Base-by-base conservation (phyloP, 2,888 invertebrate species). In the Parascotia fuliginaria region DNA sequence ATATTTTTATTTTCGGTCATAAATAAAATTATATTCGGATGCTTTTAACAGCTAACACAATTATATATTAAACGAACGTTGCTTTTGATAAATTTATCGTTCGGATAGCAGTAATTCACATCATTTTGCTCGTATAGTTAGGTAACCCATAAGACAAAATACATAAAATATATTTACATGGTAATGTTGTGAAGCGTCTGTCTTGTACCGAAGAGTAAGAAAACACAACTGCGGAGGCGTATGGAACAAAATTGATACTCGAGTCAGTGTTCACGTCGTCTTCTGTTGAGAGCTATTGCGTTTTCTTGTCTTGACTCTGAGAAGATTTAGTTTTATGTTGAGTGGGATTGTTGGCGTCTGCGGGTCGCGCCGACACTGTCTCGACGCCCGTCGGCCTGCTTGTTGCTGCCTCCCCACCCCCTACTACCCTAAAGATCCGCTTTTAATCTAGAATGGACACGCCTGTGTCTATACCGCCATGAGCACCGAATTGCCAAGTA, bases 241-340 rank as follows among this genome's bases (percentile, higher is more conserved):
- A 72, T 61, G 65, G 64, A 50, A 59, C 44, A 65, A 66, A 72
- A 75, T 75, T 73, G 78, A 74, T 70, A 73, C 75, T 76, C 60
- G 64, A 75, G 68, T 56, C 57, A 70, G 72, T 71, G 68, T 76
- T 75, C 71, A 65, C 76, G 70, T 75, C 67, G 75, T 75, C 64
- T 52, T 65, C 55, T 78, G 77, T 77, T 70, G 75, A 80, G 78
- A 79, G 77, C 77, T 81, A 79, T 81, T 77, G 76, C 75, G 73
- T 77, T 80, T 75, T 75, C 77, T 79, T 68, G 73, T 75, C 66
- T 70, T 60, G 52, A 63, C 65, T 79, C 73, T 78, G 74, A 66
- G 74, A 70, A 81, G 83, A 79, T 83, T 85, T 85, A 85, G 83
- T 84, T 85, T 85, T 84, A 83, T 83, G 85, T 85, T 71, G 83